These are phyloP conservation scores for Cataglyphis hispanica DNA, from an alignment of 1,140 invertebrate species.

Conservation along the genomic window DNA sequence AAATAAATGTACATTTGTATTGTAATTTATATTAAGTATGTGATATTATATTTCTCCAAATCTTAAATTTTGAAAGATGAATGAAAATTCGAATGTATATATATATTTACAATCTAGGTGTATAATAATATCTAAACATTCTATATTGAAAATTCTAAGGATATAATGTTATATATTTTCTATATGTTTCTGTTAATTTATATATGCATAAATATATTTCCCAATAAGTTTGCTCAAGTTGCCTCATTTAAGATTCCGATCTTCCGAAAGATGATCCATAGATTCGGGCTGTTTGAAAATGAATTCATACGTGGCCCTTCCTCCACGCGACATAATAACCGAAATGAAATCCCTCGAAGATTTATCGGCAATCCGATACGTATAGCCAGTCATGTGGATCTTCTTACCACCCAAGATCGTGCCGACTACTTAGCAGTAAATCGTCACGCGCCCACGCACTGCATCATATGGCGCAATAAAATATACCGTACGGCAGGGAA, in stretches of 20 bases:
- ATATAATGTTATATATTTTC: neutral
- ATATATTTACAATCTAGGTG: too few species aligned
- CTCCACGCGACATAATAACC: constrained; percentile 29
- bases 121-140: too few species aligned
- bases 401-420: constrained; percentile 46
- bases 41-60: neutral
- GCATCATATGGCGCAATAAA: constrained; percentile 21
- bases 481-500: neutral
- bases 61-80: neutral
- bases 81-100: neutral
- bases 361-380: constrained; percentile 41
- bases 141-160: neutral
- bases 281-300: constrained; percentile 17
- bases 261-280: constrained; percentile 10
- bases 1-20: constrained; percentile 7
- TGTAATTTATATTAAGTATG: neutral
- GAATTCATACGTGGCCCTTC: constrained; percentile 1
- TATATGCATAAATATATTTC: too few species aligned
- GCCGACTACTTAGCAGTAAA: constrained; percentile 59
- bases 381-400: constrained; percentile 19
- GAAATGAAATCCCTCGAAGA: constrained; percentile 35
- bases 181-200: neutral
- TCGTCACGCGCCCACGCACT: constrained; percentile 2
- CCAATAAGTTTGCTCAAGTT: neutral
- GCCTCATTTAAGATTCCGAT: constrained; percentile 60